phyloP scores from a whole-genome alignment of 2,888 invertebrate genomes.

The Drosophila tripunctata region DNA sequence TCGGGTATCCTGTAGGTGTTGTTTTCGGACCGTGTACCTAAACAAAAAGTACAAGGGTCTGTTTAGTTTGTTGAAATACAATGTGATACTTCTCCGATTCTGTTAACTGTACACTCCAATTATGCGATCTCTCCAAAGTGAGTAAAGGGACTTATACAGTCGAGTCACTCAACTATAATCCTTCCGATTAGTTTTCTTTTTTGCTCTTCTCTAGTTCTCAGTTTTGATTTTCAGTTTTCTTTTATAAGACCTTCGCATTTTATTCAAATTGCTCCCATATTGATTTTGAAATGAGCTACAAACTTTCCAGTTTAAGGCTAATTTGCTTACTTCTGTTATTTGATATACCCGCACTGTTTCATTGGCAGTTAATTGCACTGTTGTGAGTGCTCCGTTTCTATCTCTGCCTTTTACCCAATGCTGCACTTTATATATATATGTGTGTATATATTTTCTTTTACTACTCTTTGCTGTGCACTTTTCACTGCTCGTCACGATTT shows the following conservation, averaged over 20 bases:
- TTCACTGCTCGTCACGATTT: constrained; percentile 20
- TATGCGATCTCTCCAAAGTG: no score
- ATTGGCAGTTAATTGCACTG: constrained; percentile 31
- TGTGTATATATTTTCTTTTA: neutral
- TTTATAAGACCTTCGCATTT: constrained; percentile 11
- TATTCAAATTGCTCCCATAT: constrained; percentile 16
- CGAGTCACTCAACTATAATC: no score
- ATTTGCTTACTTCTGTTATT: constrained; percentile 28
- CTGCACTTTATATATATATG: constrained; percentile 7
- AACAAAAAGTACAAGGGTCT: no score
- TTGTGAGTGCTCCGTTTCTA: constrained; percentile 11
- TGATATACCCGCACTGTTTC: constrained; percentile 16
- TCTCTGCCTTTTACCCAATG: neutral
- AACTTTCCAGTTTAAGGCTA: constrained; percentile 19
- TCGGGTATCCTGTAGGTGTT: constrained; percentile 24
- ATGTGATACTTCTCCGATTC: no score
- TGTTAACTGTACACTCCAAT: no score
- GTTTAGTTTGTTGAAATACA: no score
- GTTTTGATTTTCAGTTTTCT: constrained; percentile 44
- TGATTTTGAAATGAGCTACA: constrained; percentile 19
- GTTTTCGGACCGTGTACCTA: no score
- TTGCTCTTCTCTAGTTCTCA: neutral
- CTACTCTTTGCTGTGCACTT: constrained; percentile 6
- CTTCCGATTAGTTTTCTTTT: no score
- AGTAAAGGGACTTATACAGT: no score